Base-by-base conservation (phyloP, 2,888 invertebrate species). In the Bembecia ichneumoniformis region DNA sequence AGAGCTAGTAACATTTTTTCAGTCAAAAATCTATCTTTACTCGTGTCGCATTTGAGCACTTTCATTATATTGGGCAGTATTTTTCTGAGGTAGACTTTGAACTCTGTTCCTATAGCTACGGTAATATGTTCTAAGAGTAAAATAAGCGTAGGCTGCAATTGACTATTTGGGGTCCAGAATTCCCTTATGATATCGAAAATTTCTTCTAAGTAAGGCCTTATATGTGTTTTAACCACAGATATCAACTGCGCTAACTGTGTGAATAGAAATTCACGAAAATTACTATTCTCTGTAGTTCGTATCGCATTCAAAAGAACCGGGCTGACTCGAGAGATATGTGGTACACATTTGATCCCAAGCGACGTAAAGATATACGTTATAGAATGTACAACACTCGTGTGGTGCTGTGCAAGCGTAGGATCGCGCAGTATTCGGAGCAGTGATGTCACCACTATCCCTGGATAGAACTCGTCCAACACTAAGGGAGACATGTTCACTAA, bases 331-430 rank as follows among this genome's bases (percentile, higher is more conserved):
- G 96, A 92, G 61, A 97, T 92, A 68, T 97, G 97, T 0, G 96
- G 96, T 1, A 97, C 96, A 66, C 96, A 97, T 74, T 96, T 96
- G 48, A 96, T 95, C 16, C 98, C 98, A 51, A 99, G 89, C 60
- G 96, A 95, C 78, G 97, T 95, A 77, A 99, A 99, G 60, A 99
- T 98, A 66, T 97, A 97, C 0, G 97, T 97, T 3, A 99, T 94
- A 0, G 98, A 96, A 86, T 97, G 95, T 0, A 98, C 97, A 0
- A 98, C 98, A 86, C 95, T 95, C 0, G 95, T 96, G 70, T 98
- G 98, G 70, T 98, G 96, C 63, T 96, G 95, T 3, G 93, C 91
- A 17, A 98, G 81, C 4, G 95, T 92, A 0, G 97, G 96, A 77
- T 99, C 98, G 0, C 95, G 90, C 35, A 99, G 92, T 52, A 99